phyloP scores from a whole-genome alignment of 92 coral and sea anemone species.

The Palythoa caribaeorum region DNA sequence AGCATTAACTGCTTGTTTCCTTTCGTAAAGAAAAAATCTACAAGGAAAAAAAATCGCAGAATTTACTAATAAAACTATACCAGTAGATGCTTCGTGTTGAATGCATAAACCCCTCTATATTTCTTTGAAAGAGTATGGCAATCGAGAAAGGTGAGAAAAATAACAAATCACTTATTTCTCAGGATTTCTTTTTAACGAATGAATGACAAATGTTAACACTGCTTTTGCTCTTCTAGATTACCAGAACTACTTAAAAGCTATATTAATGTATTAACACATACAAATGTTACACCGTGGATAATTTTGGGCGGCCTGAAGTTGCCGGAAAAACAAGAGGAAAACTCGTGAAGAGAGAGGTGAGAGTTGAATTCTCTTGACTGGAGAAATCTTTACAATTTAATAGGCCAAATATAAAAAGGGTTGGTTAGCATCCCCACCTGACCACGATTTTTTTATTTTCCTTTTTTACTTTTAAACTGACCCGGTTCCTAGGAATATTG shows the following conservation, averaged over 20 bases:
- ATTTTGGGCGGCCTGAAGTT: not conserved
- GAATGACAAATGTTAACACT: not conserved
- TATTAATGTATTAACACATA: not conserved
- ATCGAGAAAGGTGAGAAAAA: too few relatives aligned
- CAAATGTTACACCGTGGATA: not conserved
- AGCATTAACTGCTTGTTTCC: not conserved
- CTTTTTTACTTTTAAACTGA: too few relatives aligned
- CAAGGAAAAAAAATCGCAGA: conserved; percentile 3
- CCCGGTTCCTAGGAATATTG: too few relatives aligned
- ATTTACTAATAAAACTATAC: not conserved
- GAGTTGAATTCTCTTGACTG: too few relatives aligned
- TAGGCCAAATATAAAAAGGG: not conserved
- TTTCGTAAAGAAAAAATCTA: not conserved
- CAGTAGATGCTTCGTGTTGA: not conserved
- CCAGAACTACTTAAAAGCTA: not conserved
- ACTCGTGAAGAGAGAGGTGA: not conserved
- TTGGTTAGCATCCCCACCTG: too few relatives aligned
- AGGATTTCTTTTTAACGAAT: not conserved
- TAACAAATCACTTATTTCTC: too few relatives aligned
- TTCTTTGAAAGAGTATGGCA: too few relatives aligned
- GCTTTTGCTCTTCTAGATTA: not conserved
- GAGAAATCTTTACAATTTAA: not conserved
- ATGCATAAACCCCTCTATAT: not conserved
- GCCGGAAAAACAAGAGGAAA: conserved; percentile 2
- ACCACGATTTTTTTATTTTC: too few relatives aligned